phyloP scores from a whole-genome alignment of 2,113 vertebrate species.

The Melospiza melodia region DNA sequence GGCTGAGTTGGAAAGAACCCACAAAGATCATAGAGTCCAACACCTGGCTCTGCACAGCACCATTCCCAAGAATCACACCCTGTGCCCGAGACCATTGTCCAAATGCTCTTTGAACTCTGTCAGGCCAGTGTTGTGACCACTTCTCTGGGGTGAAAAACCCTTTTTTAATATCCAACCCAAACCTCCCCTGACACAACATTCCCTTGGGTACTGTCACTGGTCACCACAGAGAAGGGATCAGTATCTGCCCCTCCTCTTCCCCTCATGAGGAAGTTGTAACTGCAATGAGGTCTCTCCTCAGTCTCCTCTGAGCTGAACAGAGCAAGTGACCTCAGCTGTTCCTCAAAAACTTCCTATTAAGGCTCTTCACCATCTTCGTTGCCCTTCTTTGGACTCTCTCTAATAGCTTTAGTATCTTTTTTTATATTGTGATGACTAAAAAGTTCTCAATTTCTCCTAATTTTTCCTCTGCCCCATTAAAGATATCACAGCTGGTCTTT shows the following conservation, averaged over 20 bases:
- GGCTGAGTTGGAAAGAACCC: neutral
- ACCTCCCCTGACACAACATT: neutral
- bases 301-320: neutral
- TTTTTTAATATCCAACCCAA: neutral
- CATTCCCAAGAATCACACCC: neutral
- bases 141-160: neutral
- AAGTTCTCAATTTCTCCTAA: neutral
- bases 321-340: neutral
- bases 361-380: rapidly evolving
- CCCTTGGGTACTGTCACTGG: neutral
- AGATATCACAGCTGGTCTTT: rapidly evolving
- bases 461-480: neutral
- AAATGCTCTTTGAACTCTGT: neutral
- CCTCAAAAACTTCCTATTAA: neutral
- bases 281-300: neutral
- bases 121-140: neutral
- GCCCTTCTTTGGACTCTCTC: neutral
- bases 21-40: neutral
- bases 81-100: rapidly evolving
- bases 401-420: neutral
- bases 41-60: neutral
- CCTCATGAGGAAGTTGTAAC: neutral
- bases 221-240: neutral
- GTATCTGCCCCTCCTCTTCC: neutral
- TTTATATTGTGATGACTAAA: neutral